phyloP scores from a whole-genome alignment of 2,113 vertebrate genomes.

The Burhinus oedicnemus region DNA sequence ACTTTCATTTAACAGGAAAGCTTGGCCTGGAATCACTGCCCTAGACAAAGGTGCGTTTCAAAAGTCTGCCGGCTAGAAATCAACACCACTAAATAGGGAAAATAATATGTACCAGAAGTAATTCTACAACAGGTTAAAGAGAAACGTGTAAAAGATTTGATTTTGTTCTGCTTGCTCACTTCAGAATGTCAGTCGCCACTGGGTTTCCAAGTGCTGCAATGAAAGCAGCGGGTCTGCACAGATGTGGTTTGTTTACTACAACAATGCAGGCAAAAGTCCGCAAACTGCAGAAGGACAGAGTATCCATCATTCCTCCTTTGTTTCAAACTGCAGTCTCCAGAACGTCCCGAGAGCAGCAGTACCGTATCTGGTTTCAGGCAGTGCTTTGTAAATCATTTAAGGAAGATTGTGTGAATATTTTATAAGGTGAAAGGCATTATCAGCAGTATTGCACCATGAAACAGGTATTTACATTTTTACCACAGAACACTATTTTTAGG shows the following conservation, averaged over 20 bases:
- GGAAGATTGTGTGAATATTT: constrained; percentile 2
- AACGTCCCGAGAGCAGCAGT: background rate
- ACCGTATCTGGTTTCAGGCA: background rate
- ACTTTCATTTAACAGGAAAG: background rate
- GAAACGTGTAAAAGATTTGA: background rate
- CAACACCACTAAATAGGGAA: background rate
- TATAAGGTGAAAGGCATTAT: background rate
- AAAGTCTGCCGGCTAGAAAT: background rate
- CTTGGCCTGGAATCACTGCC: background rate
- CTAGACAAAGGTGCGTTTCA: background rate
- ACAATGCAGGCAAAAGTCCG: background rate
- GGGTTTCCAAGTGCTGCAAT: background rate
- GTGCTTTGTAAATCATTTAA: constrained; percentile 17
- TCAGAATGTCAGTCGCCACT: background rate
- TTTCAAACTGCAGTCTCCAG: background rate
- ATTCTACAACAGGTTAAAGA: background rate
- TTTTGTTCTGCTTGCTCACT: background rate
- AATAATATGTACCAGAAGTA: background rate
- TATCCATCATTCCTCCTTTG: background rate
- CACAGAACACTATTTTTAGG: background rate
- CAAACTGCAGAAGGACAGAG: background rate
- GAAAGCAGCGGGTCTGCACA: background rate
- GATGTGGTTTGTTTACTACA: background rate
- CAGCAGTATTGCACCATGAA: background rate
- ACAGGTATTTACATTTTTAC: background rate